Conservation (phyloP, 2,888 invertebrate genomes). For the Escarpia spicata region DNA sequence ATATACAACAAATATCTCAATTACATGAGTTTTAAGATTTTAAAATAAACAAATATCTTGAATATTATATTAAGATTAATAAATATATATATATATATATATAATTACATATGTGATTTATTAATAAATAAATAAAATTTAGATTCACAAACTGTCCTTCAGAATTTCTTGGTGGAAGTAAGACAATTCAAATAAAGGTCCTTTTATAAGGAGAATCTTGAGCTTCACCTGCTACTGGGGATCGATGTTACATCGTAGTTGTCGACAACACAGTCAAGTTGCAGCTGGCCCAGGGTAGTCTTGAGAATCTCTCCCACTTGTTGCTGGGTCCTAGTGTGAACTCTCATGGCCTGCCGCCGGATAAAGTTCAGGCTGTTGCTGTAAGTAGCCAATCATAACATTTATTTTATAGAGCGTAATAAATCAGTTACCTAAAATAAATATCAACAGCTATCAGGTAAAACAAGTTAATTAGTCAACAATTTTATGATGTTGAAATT, state of each 20-base stretch:
- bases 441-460: too few relatives aligned
- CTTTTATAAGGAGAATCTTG: not conserved
- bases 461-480: too few relatives aligned
- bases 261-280: not conserved
- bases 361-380: constrained; percentile 2
- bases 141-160: too few relatives aligned
- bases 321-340: not conserved
- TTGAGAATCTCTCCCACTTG: not conserved
- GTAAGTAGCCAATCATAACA: not conserved
- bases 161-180: not conserved
- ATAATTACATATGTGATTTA: too few relatives aligned
- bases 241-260: not conserved
- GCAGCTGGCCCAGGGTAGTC: not conserved
- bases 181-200: not conserved
- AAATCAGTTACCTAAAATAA: too few relatives aligned
- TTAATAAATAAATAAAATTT: too few relatives aligned
- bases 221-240: not conserved
- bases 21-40: too few relatives aligned
- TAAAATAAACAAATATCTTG: too few relatives aligned
- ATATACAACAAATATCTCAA: too few relatives aligned
- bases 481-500: too few relatives aligned
- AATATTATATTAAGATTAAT: too few relatives aligned
- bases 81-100: too few relatives aligned
- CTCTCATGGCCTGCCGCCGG: not conserved
- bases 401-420: not conserved